Evolutionary conservation across 2,888 invertebrate genomes (phyloP).

Genomic region (Myopa tessellatipennis): DNA sequence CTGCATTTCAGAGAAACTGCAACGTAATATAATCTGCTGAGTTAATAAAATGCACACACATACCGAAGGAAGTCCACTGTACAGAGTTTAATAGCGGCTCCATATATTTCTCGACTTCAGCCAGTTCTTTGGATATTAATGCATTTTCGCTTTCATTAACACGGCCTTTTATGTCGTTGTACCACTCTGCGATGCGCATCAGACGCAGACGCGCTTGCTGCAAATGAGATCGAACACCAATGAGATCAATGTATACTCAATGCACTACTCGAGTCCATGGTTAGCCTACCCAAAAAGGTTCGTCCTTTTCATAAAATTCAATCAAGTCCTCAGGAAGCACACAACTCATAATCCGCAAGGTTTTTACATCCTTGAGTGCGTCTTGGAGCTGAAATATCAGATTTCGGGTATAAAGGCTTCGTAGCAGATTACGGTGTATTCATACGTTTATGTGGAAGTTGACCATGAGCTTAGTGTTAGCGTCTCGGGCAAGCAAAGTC

Average conservation of each 20-base stretch:
- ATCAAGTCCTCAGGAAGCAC: constrained; percentile 74
- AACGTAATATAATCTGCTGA: constrained; percentile 2
- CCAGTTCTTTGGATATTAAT: constrained; percentile 81
- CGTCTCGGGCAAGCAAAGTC: constrained; percentile 68
- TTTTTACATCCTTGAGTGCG: constrained; percentile 84
- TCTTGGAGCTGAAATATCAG: constrained; percentile 72
- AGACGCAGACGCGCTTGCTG: constrained; percentile 72
- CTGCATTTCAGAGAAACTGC: constrained; percentile 57
- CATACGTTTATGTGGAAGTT: constrained; percentile 72
- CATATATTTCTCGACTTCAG: constrained; percentile 78
- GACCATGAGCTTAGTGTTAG: constrained; percentile 71
- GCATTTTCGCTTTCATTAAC: constrained; percentile 82
- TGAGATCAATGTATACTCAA: no score
- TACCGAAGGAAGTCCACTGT: constrained; percentile 54
- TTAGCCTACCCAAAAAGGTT: constrained; percentile 73
- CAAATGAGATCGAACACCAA: constrained; percentile 4
- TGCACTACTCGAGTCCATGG: background rate
- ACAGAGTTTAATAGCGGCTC: constrained; percentile 72
- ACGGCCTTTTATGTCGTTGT: constrained; percentile 82
- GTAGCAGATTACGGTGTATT: background rate
- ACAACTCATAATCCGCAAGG: constrained; percentile 77
- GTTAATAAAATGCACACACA: constrained; percentile 7
- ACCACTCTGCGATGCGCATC: constrained; percentile 80
- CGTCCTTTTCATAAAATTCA: constrained; percentile 76
- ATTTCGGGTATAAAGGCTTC: constrained; percentile 43